Conservation (phyloP, 2,888 invertebrate species). For the Leucophora obtusa region DNA sequence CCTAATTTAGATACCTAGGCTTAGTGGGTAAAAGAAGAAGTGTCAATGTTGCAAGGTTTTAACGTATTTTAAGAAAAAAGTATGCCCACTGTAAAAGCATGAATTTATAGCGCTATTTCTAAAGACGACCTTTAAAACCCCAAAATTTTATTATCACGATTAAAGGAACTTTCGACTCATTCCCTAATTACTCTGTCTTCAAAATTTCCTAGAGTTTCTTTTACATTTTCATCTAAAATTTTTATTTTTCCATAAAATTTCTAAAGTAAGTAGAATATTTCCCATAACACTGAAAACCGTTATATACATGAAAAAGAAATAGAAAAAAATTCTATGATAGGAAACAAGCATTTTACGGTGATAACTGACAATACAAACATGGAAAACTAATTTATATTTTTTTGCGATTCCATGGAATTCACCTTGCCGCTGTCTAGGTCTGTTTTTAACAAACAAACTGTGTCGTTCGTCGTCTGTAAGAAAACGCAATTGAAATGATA, state of each 20-base stretch:
- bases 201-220: background rate
- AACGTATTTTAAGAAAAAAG: conserved; percentile 33
- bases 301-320: conserved; percentile 47
- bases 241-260: background rate
- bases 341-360: conserved; percentile 69
- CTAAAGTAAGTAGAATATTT: conserved; percentile 9
- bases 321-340: conserved; percentile 63
- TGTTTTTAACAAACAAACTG: conserved; percentile 43
- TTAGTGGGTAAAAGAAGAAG: conserved; percentile 33
- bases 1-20: background rate
- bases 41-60: conserved; percentile 32
- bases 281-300: conserved; percentile 53
- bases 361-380: conserved; percentile 76
- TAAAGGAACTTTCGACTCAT: background rate
- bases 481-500: conserved; percentile 35
- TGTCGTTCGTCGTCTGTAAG: conserved; percentile 51
- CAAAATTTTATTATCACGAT: too few relatives aligned
- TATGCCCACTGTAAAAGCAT: background rate
- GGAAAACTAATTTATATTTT: conserved; percentile 77
- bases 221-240: too few relatives aligned
- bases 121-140: too few relatives aligned
- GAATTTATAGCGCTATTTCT: background rate
- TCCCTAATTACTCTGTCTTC: background rate
- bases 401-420: conserved; percentile 46
- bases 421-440: conserved; percentile 45